Evolutionary conservation across 2,797 vertebrate genomes (phyloP), one percentile per base, ranked within the genome.

Genomic region (Rhynchotus rufescens): DNA sequence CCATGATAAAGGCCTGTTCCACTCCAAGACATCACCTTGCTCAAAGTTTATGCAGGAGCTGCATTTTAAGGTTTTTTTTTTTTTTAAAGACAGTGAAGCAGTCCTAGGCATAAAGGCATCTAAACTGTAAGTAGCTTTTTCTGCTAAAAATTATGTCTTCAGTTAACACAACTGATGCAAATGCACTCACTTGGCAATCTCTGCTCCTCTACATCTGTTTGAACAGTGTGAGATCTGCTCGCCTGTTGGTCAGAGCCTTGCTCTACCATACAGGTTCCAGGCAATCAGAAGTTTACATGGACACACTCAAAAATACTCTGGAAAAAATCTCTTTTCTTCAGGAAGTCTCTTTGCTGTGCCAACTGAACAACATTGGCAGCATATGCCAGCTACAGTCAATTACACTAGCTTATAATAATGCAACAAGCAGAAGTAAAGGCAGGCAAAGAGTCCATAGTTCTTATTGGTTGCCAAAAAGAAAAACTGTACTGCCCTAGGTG

Each of bases 121-220:
- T 87, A 83, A 92, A 86, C 51, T 72, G 49, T 86, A 90, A 87
- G 76, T 94, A 96, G 95, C 69, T 82, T 85, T 93, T 92, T 96
- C 92, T 80, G 73, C 47, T 90, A 88, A 93, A 93, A 96, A 96
- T 96, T 94, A 82, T 88, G 52, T 72, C 64, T 82, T 89, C 78
- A 68, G 90, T 92, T 83, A 96, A 91, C 86, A 94, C 89, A 95
- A 93, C 83, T 69, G 64, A 95, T 95, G 95, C 89, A 96, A 86
- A 94, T 94, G 87, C 57, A 88, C 66, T 90, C 81, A 84, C 76
- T 97, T 96, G 96, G 96, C 96, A 96, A 92, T 60, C 84, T 89
- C 61, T 83, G 57, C 88, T 93, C 80, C 89, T 87, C 92, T 97
- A 94, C 96, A 97, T 96, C 94, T 97, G 96, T 89, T 96, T 76